A percentile compares a stretch with the other conserved stretches of the same genome.
phyloP scores from a whole-genome alignment of 2,888 invertebrate species.

The Molanna angustata region DNA sequence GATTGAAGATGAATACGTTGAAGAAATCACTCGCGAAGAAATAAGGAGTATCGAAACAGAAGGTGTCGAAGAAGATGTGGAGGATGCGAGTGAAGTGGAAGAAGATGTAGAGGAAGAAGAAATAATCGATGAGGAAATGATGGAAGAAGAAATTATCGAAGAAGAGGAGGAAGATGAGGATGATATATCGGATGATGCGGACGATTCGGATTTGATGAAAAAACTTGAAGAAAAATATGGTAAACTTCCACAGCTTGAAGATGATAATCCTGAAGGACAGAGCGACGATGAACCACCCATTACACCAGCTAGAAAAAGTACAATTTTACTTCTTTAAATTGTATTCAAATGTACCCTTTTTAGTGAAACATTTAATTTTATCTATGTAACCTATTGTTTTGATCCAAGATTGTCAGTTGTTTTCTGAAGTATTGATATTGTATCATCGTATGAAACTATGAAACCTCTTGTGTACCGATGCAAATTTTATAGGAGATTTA shows the following conservation, averaged over 20 bases:
- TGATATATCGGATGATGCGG: constrained; percentile 63
- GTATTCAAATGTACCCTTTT: background rate
- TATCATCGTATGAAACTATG: too few species aligned
- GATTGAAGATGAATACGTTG: constrained; percentile 44
- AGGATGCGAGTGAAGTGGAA: constrained; percentile 33
- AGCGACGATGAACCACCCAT: constrained; percentile 47
- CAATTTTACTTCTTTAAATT: background rate
- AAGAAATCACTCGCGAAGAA: constrained; percentile 48
- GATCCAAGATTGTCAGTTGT: too few species aligned
- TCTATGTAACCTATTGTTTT: too few species aligned
- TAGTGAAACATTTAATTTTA: background rate
- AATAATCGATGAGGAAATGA: constrained; percentile 42
- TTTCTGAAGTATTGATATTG: too few species aligned
- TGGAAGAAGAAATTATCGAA: constrained; percentile 45
- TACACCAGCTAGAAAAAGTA: constrained; percentile 37
- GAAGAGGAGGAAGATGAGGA: constrained; percentile 51
- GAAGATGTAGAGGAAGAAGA: constrained; percentile 43
- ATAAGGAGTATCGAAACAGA: constrained; percentile 14
- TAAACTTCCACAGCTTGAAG: constrained; percentile 55
- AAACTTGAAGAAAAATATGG: constrained; percentile 74
- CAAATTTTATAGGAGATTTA: too few species aligned
- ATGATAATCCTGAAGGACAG: constrained; percentile 43
- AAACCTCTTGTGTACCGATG: too few species aligned
- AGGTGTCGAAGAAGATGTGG: constrained; percentile 12
- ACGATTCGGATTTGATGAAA: constrained; percentile 66